Evolutionary conservation across 1,140 invertebrate species (phyloP).

Genomic region (Platyscapa corneri): DNA sequence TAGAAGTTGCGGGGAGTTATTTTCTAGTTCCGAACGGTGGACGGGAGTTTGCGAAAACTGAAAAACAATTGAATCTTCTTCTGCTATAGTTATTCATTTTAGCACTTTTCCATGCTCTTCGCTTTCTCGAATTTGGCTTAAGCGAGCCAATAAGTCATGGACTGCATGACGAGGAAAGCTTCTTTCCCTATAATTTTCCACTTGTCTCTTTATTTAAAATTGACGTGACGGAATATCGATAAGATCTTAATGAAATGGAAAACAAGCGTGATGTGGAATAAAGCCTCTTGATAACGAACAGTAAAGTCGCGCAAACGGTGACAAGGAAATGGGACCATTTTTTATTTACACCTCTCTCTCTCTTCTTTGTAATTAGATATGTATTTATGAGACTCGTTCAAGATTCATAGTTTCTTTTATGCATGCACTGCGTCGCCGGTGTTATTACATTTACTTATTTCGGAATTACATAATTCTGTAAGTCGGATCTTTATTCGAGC

Average conservation of each 20-base stretch:
- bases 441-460: too few relatives aligned
- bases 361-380: slow-evolving; percentile 1
- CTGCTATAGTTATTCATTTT: not conserved
- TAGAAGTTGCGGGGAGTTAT: not conserved
- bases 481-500: too few relatives aligned
- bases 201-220: slow-evolving; percentile 6
- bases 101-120: not conserved
- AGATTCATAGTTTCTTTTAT: not conserved
- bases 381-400: not conserved
- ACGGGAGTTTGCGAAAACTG: not conserved
- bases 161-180: not conserved
- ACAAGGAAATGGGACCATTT: not conserved
- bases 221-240: not conserved
- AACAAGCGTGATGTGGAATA: not conserved
- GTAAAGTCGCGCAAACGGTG: not conserved
- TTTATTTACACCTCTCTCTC: not conserved
- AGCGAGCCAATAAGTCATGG: not conserved
- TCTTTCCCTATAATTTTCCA: not conserved
- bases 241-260: slow-evolving; percentile 18
- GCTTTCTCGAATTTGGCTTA: not conserved
- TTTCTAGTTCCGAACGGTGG: too few relatives aligned
- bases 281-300: not conserved
- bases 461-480: too few relatives aligned
- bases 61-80: not conserved
- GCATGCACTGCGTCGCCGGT: too few relatives aligned